These are phyloP conservation scores for Petrocephalus zakoni DNA, from an alignment of 2,113 vertebrate species.

Conservation along the genomic window DNA sequence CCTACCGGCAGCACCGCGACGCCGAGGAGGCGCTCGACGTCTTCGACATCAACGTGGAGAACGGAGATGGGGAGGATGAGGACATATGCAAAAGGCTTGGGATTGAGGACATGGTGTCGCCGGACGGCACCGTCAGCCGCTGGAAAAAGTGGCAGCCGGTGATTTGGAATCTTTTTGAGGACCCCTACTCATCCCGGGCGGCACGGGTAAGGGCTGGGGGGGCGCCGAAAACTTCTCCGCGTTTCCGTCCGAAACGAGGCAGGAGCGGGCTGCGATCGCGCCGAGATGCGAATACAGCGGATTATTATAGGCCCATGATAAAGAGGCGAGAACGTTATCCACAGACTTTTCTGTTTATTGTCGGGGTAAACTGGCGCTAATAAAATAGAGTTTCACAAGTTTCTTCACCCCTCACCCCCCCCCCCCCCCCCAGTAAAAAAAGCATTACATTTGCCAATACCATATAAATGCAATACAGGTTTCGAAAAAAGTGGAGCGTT, in stretches of 20 bases:
- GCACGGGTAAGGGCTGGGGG: slow-evolving; percentile 78
- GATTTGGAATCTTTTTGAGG: slow-evolving; percentile 91
- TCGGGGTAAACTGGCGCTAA: neutral
- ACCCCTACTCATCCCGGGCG: slow-evolving; percentile 90
- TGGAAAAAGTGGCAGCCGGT: slow-evolving; percentile 86
- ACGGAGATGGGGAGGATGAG: slow-evolving; percentile 56
- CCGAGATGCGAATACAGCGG: neutral
- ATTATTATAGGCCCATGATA: neutral
- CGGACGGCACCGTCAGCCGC: slow-evolving; percentile 64
- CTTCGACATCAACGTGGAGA: slow-evolving; percentile 85
- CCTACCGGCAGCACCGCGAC: slow-evolving; percentile 88
- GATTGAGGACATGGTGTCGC: slow-evolving; percentile 61
- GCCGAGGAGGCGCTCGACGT: slow-evolving; percentile 93
- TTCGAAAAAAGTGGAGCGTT: neutral
- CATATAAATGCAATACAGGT: neutral
- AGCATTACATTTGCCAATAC: neutral
- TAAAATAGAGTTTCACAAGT: neutral
- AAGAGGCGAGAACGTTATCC: neutral
- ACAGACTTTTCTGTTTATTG: neutral
- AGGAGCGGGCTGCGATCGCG: neutral
- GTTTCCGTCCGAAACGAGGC: neutral
- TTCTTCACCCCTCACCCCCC: neutral
- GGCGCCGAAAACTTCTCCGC: neutral
- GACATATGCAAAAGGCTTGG: slow-evolving; percentile 67
- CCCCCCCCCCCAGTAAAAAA: neutral